These are phyloP conservation scores for Agriopis marginaria DNA, from an alignment of 2,888 invertebrate genomes.

Conservation along the genomic window DNA sequence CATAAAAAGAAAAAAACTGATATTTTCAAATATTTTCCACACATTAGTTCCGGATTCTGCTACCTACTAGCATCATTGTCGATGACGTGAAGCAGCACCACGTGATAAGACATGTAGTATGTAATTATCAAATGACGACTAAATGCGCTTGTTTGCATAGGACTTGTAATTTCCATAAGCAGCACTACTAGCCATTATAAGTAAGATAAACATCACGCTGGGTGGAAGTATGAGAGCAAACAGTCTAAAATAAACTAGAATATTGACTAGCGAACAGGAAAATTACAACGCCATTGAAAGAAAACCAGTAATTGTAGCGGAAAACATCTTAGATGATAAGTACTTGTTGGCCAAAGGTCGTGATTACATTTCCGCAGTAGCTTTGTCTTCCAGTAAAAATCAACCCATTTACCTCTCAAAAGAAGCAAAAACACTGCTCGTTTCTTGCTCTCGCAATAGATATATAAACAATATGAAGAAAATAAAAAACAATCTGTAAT, in stretches of 20 bases:
- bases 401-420: not conserved
- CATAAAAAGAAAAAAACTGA: not conserved
- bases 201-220: conserved; percentile 30
- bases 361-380: conserved; percentile 13
- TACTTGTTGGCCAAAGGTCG: conserved; percentile 23
- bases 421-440: not conserved
- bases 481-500: not conserved
- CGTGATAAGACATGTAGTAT: conserved; percentile 28
- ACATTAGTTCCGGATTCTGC: conserved; percentile 7
- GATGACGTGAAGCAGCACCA: conserved; percentile 17
- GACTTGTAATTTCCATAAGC: conserved; percentile 36
- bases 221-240: conserved; percentile 33
- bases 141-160: conserved; percentile 31
- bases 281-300: conserved; percentile 29
- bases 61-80: conserved; percentile 1
- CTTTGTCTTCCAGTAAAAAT: conserved; percentile 6
- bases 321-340: conserved; percentile 29
- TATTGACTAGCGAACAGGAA: conserved; percentile 34
- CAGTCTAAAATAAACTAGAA: conserved; percentile 33
- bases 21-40: not conserved
- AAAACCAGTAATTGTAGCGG: conserved; percentile 36
- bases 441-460: not conserved
- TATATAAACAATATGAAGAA: not conserved
- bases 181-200: conserved; percentile 34
- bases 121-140: conserved; percentile 30